Percentiles rank a stretch among this genome's conserved stretches.
Evolutionary conservation across 2,888 invertebrate species (phyloP).

Genomic region (Helobdella robusta): DNA sequence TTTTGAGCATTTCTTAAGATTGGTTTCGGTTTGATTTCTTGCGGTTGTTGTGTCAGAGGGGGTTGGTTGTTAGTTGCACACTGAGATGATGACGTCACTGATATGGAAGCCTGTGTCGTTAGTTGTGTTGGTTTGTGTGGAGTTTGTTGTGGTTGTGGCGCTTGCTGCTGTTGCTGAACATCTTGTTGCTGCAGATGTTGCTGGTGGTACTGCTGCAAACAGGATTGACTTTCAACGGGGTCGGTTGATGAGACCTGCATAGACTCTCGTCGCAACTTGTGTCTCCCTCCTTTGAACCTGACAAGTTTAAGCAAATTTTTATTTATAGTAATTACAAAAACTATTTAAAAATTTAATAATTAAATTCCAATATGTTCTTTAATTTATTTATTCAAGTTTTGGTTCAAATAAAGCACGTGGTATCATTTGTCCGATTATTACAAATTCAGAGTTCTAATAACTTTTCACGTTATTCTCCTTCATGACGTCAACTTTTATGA

Average conservation of each 20-base stretch:
- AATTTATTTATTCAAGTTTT: no score
- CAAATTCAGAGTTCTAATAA: no score
- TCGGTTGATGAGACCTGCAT: constrained; percentile 6
- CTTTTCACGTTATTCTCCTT: no score
- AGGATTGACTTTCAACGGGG: background rate
- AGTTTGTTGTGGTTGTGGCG: constrained; percentile 6
- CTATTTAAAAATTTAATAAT: no score
- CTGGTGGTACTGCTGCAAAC: background rate
- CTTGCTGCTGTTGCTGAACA: constrained; percentile 1
- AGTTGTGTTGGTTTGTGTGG: background rate
- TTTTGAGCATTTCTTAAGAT: constrained; percentile 20
- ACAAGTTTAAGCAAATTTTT: no score
- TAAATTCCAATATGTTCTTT: no score
- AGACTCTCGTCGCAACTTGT: background rate
- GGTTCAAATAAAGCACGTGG: no score
- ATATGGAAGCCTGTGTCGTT: background rate
- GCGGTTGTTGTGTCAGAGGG: background rate
- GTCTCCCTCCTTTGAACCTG: constrained; percentile 13
- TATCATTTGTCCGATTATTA: no score
- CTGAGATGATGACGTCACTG: no score
- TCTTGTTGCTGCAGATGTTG: background rate
- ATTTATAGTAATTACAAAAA: no score
- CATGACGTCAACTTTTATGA: no score
- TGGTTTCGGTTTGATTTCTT: constrained; percentile 15
- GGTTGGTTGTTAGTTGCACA: background rate